Percentiles rank a stretch among this genome's conserved stretches.
phyloP scores from a whole-genome alignment of 2,113 vertebrate genomes.

The Taxidea taxus region DNA sequence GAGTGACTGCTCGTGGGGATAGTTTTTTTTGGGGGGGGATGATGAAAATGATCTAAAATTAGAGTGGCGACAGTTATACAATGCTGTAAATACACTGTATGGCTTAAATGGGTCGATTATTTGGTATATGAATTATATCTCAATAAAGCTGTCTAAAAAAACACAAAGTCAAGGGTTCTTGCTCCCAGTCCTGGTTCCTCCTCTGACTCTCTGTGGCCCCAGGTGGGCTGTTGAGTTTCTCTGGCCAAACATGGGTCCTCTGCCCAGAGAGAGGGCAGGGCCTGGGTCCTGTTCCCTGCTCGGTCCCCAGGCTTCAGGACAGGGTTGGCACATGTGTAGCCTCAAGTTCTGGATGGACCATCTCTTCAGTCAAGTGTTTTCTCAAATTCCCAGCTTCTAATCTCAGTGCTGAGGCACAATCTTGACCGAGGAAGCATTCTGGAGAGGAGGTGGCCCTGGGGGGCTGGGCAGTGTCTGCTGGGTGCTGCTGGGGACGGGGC shows the following conservation, averaged over 20 bases:
- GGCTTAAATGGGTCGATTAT: not conserved
- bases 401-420: not conserved
- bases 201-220: not conserved
- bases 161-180: not conserved
- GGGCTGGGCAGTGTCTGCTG: not conserved
- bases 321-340: fast-evolving
- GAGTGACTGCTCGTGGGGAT: not conserved
- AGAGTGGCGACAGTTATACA: not conserved
- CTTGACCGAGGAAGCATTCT: not conserved
- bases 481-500: not conserved
- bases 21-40: not conserved
- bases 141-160: not conserved
- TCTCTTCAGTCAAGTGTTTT: not conserved
- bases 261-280: not conserved
- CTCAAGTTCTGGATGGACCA: not conserved
- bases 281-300: not conserved
- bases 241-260: not conserved
- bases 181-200: not conserved
- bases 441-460: not conserved
- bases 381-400: not conserved
- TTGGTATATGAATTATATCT: not conserved
- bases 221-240: not conserved
- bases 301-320: not conserved
- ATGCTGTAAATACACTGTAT: not conserved
- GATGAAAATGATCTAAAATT: not conserved